These are phyloP conservation scores for Eonycteris spelaea DNA, from an alignment of 2,113 vertebrate species.

Conservation along the genomic window DNA sequence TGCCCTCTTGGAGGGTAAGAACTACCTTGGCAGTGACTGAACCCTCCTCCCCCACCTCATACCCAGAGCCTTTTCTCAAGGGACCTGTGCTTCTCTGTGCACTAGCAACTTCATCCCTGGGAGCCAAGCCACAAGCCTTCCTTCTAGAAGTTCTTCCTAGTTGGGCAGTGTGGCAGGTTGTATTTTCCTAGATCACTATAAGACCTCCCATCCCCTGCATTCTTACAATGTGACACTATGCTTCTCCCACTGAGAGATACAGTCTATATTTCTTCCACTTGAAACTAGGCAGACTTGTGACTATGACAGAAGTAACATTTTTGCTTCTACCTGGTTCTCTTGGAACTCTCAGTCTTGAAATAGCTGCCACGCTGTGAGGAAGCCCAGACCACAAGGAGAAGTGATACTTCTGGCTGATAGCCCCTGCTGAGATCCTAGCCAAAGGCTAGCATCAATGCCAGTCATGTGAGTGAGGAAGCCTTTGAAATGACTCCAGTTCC, in stretches of 20 bases:
- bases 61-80: background rate
- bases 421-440: background rate
- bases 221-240: background rate
- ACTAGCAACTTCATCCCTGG: background rate
- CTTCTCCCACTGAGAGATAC: background rate
- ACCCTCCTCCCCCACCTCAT: accelerated
- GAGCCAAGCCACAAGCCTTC: background rate
- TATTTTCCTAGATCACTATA: background rate
- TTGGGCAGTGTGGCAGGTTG: background rate
- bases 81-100: background rate
- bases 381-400: background rate
- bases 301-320: background rate
- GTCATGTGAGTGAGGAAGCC: background rate
- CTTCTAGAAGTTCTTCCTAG: background rate
- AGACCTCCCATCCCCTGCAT: background rate
- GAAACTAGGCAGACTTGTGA: background rate
- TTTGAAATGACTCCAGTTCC: background rate
- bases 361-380: background rate
- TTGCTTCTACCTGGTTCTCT: background rate
- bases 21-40: background rate
- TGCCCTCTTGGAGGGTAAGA: background rate
- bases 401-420: background rate
- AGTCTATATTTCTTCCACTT: background rate
- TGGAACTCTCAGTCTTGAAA: background rate
- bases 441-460: background rate